Percentiles rank a stretch among this genome's conserved stretches.
These are phyloP conservation scores for Patiria pectinifera DNA, from an alignment of 53 echinoderm and acorn worm species.

Conservation along the genomic window DNA sequence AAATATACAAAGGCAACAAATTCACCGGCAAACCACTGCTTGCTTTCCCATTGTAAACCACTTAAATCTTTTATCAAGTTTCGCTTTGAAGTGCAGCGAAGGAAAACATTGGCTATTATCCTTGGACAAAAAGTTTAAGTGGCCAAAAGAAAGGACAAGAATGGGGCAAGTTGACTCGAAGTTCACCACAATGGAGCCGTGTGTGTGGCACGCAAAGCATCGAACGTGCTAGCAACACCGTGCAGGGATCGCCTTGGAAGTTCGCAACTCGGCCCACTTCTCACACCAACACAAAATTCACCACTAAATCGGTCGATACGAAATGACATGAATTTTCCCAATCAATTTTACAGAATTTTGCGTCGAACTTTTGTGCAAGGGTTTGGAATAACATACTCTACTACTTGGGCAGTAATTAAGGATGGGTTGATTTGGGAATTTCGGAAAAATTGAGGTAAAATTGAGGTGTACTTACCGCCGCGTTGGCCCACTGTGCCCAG, in stretches of 20 bases:
- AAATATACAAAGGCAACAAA: not conserved
- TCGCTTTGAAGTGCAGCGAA: slow-evolving; percentile 29
- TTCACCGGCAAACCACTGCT: slow-evolving; percentile 22
- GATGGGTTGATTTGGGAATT: not conserved
- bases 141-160: not conserved
- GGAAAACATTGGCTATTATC: slow-evolving; percentile 19
- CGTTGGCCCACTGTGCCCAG: slow-evolving; percentile 74
- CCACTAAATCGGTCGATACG: not conserved
- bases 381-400: not conserved
- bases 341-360: not conserved
- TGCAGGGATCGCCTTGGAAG: slow-evolving; percentile 65
- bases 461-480: slow-evolving; percentile 76
- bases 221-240: not conserved
- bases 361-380: not conserved
- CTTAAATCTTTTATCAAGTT: slow-evolving; percentile 11
- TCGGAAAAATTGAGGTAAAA: not conserved
- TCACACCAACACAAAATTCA: not conserved
- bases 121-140: slow-evolving; percentile 31
- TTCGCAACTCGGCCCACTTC: not conserved
- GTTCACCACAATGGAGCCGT: not conserved
- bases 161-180: slow-evolving; percentile 2
- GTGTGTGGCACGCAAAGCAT: not conserved
- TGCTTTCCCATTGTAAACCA: slow-evolving; percentile 21
- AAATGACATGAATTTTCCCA: not conserved
- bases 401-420: not conserved